A percentile compares a stretch with the other conserved stretches of the same genome.
These are phyloP conservation scores for Polyploca ridens DNA, from an alignment of 2,888 invertebrate genomes.

Conservation along the genomic window DNA sequence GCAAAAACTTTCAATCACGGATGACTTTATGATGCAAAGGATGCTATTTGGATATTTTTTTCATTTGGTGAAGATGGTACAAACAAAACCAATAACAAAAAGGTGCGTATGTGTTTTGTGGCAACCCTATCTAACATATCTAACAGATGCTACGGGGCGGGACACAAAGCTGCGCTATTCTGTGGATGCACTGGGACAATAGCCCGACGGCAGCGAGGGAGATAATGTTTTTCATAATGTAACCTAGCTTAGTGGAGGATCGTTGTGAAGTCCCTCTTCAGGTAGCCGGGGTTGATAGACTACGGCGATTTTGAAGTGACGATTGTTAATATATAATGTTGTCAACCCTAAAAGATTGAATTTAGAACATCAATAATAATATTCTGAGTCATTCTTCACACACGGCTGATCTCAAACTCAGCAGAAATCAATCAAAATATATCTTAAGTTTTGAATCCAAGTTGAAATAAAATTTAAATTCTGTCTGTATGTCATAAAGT, in stretches of 20 bases:
- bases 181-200: slow-evolving; percentile 48
- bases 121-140: slow-evolving; percentile 30
- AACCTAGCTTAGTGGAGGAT: slow-evolving; percentile 40
- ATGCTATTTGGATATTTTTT: no score
- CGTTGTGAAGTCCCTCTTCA: slow-evolving; percentile 15
- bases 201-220: slow-evolving; percentile 30
- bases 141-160: slow-evolving; percentile 41
- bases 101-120: slow-evolving; percentile 12
- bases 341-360: no score
- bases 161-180: slow-evolving; percentile 42
- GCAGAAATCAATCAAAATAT: no score
- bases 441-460: no score
- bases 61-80: no score
- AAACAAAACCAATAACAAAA: neutral
- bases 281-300: slow-evolving; percentile 13
- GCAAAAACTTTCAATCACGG: neutral
- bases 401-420: no score
- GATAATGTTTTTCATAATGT: slow-evolving; percentile 65
- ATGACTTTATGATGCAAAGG: no score
- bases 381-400: no score
- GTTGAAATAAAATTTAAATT: no score
- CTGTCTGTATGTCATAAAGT: no score
- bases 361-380: no score
- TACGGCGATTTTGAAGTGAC: neutral
- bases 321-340: no score